Evolutionary conservation across 2,888 invertebrate species (phyloP).

Genomic region (Hirudinaria manillensis): DNA sequence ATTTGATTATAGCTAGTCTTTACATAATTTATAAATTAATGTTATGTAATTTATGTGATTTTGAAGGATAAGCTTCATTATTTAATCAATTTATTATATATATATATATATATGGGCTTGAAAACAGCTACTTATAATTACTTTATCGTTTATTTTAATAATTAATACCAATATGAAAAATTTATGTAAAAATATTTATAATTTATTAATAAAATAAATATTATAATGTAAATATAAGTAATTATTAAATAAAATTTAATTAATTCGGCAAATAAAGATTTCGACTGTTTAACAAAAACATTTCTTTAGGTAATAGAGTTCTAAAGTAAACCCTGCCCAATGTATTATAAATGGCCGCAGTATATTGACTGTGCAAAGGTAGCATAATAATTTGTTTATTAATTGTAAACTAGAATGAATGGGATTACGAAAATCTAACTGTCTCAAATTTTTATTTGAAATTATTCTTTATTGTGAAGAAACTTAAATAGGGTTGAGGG

Average conservation of each 20-base stretch:
- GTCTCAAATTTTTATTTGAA: constrained; percentile 37
- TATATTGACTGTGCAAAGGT: constrained; percentile 46
- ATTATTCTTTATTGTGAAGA: constrained; percentile 40
- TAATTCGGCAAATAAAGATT: constrained; percentile 45
- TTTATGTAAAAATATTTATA: constrained; percentile 21
- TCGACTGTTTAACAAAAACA: constrained; percentile 50
- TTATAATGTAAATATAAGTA: constrained; percentile 39
- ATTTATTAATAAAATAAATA: constrained; percentile 26
- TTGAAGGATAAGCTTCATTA: constrained; percentile 14
- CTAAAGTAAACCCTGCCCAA: constrained; percentile 44
- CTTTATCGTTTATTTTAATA: constrained; percentile 30
- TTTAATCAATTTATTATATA: background rate
- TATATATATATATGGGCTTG: constrained; percentile 32
- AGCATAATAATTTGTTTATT: constrained; percentile 45
- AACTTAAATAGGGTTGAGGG: constrained; percentile 37
- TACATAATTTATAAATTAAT: constrained; percentile 29
- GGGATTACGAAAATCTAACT: constrained; percentile 37
- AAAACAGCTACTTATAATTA: constrained; percentile 35
- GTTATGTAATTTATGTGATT: constrained; percentile 35
- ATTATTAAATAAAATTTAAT: constrained; percentile 37
- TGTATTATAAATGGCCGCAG: constrained; percentile 45
- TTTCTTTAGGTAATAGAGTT: constrained; percentile 40
- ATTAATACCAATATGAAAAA: constrained; percentile 25
- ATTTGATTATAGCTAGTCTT: constrained; percentile 39
- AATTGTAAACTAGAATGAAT: constrained; percentile 41